phyloP scores from a whole-genome alignment of 1,140 invertebrate genomes.

The Cyclina sinensis region DNA sequence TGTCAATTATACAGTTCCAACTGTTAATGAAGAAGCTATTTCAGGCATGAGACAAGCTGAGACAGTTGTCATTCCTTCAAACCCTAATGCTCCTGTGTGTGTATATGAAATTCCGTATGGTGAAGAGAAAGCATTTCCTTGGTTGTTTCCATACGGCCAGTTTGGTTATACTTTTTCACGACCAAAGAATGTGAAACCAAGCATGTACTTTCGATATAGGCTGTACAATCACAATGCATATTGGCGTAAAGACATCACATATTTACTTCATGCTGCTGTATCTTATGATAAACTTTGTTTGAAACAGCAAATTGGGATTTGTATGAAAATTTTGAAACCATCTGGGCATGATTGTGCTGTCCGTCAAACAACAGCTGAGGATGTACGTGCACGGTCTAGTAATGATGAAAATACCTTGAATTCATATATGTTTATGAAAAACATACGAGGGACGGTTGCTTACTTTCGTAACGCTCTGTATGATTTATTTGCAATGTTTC shows the following conservation, averaged over 20 bases:
- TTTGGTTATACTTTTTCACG: constrained; percentile 22
- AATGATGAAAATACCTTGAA: background rate
- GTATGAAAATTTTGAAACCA: constrained; percentile 35
- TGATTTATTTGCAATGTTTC: constrained; percentile 57
- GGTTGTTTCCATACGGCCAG: constrained; percentile 8
- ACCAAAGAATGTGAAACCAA: background rate
- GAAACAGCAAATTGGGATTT: constrained; percentile 22
- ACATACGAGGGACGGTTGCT: constrained; percentile 56
- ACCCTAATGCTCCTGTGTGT: background rate
- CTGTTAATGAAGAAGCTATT: constrained; percentile 3
- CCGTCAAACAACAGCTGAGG: background rate
- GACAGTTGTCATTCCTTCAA: constrained; percentile 5
- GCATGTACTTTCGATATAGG: constrained; percentile 5
- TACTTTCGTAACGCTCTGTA: constrained; percentile 54
- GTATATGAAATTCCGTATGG: constrained; percentile 48
- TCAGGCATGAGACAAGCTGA: background rate
- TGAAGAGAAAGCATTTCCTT: no score
- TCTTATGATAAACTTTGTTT: constrained; percentile 46
- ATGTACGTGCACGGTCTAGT: background rate
- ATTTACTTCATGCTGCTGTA: constrained; percentile 39
- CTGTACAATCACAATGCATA: constrained; percentile 27
- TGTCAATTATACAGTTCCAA: background rate
- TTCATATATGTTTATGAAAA: constrained; percentile 63
- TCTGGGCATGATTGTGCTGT: background rate
- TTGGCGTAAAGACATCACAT: constrained; percentile 35